phyloP scores from a whole-genome alignment of 2,888 invertebrate genomes.

The Sminthurinus aureus region DNA sequence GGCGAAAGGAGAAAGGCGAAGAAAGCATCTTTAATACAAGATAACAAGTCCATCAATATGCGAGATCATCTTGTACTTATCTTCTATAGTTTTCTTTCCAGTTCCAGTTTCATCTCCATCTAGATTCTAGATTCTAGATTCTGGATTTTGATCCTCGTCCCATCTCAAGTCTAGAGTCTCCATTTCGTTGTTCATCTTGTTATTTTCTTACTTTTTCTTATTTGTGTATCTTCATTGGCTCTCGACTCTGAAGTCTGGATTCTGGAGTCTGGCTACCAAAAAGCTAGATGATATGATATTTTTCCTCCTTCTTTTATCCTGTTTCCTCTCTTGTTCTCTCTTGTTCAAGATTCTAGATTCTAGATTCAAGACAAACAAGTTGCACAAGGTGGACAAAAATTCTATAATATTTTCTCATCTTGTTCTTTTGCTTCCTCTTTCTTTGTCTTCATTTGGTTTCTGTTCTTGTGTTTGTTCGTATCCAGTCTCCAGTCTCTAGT shows the following conservation, averaged over 20 bases:
- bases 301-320: no score
- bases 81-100: background rate
- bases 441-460: background rate
- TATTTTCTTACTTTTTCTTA: background rate
- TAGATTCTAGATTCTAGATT: background rate
- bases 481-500: no score
- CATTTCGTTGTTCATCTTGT: background rate
- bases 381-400: no score
- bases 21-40: background rate
- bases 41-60: background rate
- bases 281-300: no score
- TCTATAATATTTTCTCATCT: background rate
- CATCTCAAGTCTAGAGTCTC: background rate
- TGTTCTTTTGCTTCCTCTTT: background rate
- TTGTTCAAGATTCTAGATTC: no score
- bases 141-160: background rate
- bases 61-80: background rate
- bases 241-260: no score
- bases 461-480: no score
- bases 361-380: no score
- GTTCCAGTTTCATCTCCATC: background rate
- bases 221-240: no score
- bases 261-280: no score
- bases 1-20: background rate
- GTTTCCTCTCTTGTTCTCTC: no score